phyloP scores from a whole-genome alignment of 2,113 vertebrate species.

The Rattus norvegicus region GRCr8 NC_086021.1:166225001-166225500 shows the following conservation, averaged over 20 bases:
- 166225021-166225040: too few relatives aligned
- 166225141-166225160: background rate
- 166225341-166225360: background rate
- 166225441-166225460: too few relatives aligned
- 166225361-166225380: background rate
- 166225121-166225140: background rate
- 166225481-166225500: too few relatives aligned
- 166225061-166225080: background rate
- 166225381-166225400: too few relatives aligned
- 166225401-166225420: too few relatives aligned
- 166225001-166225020: too few relatives aligned
- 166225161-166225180: background rate
- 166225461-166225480: too few relatives aligned
- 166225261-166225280: too few relatives aligned
- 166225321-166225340: background rate
- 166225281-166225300: background rate
- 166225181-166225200: too few relatives aligned
- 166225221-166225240: background rate
- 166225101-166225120: background rate
- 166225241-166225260: background rate
- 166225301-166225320: background rate
- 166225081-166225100: background rate
- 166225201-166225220: background rate
- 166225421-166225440: too few relatives aligned
- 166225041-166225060: background rate